Percentiles rank a stretch among this genome's conserved stretches.
Conservation (phyloP, 2,888 invertebrate species). For the Parnassius glacialis region DNA sequence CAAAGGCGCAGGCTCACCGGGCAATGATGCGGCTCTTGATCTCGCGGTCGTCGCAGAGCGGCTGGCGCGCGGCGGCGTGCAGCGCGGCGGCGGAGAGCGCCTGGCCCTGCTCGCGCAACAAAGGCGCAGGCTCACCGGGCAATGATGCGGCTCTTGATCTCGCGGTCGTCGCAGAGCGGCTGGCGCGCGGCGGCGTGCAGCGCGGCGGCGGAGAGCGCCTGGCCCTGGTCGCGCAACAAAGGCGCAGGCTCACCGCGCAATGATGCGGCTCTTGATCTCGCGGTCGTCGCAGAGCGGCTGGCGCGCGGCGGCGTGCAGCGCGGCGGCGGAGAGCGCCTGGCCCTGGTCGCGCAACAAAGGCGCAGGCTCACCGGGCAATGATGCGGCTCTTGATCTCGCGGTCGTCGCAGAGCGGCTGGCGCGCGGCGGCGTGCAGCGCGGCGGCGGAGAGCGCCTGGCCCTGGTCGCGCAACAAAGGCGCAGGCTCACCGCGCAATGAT, state of each 20-base stretch:
- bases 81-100: too few species aligned
- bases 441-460: slow-evolving; percentile 74
- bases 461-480: slow-evolving; percentile 81
- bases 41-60: too few species aligned
- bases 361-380: slow-evolving; percentile 86
- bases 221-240: slow-evolving; percentile 66
- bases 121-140: too few species aligned
- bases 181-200: too few species aligned
- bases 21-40: too few species aligned
- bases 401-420: slow-evolving; percentile 82
- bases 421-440: slow-evolving; percentile 34
- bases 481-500: slow-evolving; percentile 62
- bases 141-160: too few species aligned
- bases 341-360: slow-evolving; percentile 91
- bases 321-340: slow-evolving; percentile 82
- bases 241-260: slow-evolving; percentile 89
- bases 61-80: too few species aligned
- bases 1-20: too few species aligned
- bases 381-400: slow-evolving; percentile 91
- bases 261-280: slow-evolving; percentile 91
- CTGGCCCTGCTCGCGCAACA: too few species aligned
- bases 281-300: slow-evolving; percentile 85
- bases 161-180: too few species aligned
- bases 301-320: slow-evolving; percentile 45
- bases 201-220: too few species aligned